Evolutionary conservation across 2,888 invertebrate genomes (phyloP).

Genomic region (Netelia virgata): DNA sequence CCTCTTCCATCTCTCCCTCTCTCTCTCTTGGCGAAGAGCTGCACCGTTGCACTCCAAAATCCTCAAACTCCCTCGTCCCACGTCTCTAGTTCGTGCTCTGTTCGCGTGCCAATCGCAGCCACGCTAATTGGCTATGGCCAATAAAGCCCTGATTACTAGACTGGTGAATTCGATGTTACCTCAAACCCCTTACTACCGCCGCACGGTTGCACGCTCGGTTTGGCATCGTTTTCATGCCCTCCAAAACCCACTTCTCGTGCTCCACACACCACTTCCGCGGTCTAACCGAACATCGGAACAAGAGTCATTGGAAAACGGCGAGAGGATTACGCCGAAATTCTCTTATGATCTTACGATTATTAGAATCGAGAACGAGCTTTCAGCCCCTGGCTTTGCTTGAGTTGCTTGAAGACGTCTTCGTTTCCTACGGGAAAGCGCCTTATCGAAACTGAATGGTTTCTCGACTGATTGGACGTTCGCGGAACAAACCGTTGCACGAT

Average conservation of each 20-base stretch:
- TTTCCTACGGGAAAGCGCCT: background rate
- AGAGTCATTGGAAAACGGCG: conserved; percentile 28
- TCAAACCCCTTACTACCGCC: conserved; percentile 40
- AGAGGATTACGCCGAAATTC: conserved; percentile 35
- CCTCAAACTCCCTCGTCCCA: conserved; percentile 13
- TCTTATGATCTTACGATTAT: conserved; percentile 31
- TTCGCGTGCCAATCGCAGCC: conserved; percentile 80
- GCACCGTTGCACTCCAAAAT: conserved; percentile 49
- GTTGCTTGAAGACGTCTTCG: background rate
- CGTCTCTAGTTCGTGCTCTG: conserved; percentile 72
- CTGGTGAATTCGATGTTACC: conserved; percentile 71
- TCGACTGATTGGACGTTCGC: conserved; percentile 1
- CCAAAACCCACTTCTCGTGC: background rate
- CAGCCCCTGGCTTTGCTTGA: background rate
- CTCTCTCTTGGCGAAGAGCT: conserved; percentile 39
- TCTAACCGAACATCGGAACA: conserved; percentile 33
- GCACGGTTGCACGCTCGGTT: conserved; percentile 35
- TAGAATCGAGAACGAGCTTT: conserved; percentile 18
- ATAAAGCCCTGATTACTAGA: conserved; percentile 82
- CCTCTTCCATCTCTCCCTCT: conserved; percentile 2
- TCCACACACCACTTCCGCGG: conserved; percentile 2
- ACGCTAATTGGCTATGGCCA: conserved; percentile 81
- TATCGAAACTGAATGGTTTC: background rate
- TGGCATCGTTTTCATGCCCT: conserved; percentile 39
- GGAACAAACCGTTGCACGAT: background rate